These are phyloP conservation scores for Sterrhoptilus dennistouni DNA, from an alignment of 2,113 vertebrate genomes.

Conservation along the genomic window DNA sequence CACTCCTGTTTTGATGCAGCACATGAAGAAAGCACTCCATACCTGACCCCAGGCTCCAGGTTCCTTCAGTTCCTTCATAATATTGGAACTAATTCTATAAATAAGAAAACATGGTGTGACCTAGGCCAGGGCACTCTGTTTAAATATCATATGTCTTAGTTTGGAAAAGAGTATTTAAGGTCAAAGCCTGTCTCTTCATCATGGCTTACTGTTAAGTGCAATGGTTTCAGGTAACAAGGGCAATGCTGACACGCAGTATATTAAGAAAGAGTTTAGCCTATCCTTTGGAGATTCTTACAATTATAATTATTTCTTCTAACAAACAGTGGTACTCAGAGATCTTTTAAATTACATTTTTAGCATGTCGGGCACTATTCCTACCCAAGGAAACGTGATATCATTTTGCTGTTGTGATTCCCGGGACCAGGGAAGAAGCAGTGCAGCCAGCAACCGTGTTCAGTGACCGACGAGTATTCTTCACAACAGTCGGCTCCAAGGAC, in stretches of 20 bases:
- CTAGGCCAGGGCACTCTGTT: neutral
- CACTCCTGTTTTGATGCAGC: neutral
- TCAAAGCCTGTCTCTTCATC: neutral
- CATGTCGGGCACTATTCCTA: neutral
- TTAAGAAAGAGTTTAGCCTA: neutral
- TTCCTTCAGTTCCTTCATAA: neutral
- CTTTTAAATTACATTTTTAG: neutral
- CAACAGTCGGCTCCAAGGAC: neutral
- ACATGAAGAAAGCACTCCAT: neutral
- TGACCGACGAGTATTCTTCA: fast-evolving
- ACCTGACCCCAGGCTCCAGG: neutral
- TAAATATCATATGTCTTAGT: neutral
- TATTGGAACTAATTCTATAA: neutral
- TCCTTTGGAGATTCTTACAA: neutral
- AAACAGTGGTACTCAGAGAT: neutral
- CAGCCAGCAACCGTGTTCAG: fast-evolving
- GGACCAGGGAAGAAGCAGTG: neutral
- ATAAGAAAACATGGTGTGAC: neutral
- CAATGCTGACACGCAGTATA: neutral
- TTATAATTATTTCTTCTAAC: neutral
- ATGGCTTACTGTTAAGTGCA: neutral
- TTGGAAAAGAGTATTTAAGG: neutral
- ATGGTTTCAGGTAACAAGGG: neutral
- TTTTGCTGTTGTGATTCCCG: neutral
- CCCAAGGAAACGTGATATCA: neutral